Evolutionary conservation across 2,888 invertebrate genomes (phyloP).

Genomic region (Pachliopta kotzebuea): DNA sequence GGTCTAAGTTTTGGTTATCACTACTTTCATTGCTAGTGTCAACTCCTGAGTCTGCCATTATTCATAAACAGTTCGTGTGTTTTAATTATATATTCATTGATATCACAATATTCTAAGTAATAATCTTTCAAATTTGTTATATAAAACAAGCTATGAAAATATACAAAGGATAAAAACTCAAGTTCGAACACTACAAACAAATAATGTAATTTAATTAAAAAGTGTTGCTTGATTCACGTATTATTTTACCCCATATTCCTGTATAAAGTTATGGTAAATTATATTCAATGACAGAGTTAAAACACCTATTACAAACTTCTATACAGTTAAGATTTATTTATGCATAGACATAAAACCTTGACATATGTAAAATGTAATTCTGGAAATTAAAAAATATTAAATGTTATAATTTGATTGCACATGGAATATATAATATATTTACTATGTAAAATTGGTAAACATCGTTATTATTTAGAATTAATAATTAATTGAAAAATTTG

Average conservation of each 20-base stretch:
- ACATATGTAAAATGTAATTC: no score
- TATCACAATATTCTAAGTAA: background rate
- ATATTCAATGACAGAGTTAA: background rate
- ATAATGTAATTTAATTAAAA: background rate
- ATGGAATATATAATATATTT: no score
- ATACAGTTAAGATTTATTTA: background rate
- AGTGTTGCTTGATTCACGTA: background rate
- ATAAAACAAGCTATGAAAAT: background rate
- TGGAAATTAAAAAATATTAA: no score
- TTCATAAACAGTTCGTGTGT: background rate
- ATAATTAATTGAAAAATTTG: no score
- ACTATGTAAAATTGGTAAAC: no score
- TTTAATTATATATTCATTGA: background rate
- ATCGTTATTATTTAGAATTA: no score
- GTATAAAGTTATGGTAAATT: background rate
- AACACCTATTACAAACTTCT: background rate
- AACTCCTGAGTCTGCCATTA: constrained; percentile 85
- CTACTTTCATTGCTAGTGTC: constrained; percentile 87
- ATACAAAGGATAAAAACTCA: background rate
- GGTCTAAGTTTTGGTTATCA: constrained; percentile 79
- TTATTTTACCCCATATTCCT: background rate
- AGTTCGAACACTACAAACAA: background rate
- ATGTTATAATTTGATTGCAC: no score
- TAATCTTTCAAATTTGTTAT: background rate
- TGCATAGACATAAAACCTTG: no score